Conservation (phyloP, 2,888 invertebrate species). For the Amphimallon solstitiale region DNA sequence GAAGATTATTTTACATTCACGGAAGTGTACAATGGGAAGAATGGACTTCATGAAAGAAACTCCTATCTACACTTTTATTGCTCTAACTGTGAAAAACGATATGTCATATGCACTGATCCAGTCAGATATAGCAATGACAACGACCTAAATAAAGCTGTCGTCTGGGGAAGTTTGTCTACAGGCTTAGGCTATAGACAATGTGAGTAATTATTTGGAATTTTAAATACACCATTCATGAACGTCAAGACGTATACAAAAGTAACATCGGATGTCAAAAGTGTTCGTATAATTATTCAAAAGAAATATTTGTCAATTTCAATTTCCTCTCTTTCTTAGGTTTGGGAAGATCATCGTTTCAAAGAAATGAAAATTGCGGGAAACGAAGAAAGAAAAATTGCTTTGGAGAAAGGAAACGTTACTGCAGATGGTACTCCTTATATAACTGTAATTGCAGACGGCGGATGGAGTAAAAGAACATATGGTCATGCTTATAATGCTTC, state of each 20-base stretch:
- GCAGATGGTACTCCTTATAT: background rate
- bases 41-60: background rate
- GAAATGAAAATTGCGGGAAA: slow-evolving; percentile 2
- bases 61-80: background rate
- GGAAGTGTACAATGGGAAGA: background rate
- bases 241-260: background rate
- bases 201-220: background rate
- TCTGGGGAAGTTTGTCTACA: background rate
- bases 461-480: slow-evolving; percentile 23
- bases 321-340: background rate
- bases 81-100: background rate
- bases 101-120: background rate
- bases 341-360: background rate
- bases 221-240: background rate
- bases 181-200: background rate
- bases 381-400: slow-evolving; percentile 9
- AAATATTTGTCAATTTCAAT: background rate
- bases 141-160: background rate
- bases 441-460: slow-evolving; percentile 11
- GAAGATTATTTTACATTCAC: too few species aligned
- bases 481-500: slow-evolving; percentile 24
- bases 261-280: background rate
- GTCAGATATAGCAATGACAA: background rate
- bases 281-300: background rate
- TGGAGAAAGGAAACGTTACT: background rate